Evolutionary conservation across 2,113 vertebrate species (phyloP), one percentile per base, ranked within the genome.

Genomic region (Cyanoderma ruficeps): DNA sequence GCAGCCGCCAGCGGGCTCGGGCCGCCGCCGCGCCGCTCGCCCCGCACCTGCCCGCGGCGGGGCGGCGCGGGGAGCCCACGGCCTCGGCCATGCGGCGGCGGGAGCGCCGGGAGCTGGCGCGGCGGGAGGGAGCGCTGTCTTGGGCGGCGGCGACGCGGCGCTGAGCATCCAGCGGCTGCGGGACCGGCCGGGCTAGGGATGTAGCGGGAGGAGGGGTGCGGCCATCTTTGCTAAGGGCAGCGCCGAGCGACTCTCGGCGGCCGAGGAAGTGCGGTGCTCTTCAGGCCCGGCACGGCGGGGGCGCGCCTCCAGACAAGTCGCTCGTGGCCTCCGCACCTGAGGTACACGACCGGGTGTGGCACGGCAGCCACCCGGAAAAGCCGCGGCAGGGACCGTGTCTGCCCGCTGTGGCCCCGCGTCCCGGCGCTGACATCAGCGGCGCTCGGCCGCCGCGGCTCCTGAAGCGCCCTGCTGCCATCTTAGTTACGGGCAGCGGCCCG

Each of bases 221-320:
- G 85, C 94, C 96, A 97, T 96, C 68, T 97, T 97, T 89, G 47
- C 15, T 86, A 44, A n/a, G 94, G 83, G 90, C 95, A 88, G 20
- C 25, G 17, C 22, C 27, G 20, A 16, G 30, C 9, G 15, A 3
- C 20, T 8, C 18, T 46, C 17, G n/a, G 21, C 21, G 5, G 22
- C 21, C 21, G 17, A 10, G 28, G 14, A 28, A 14, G 35, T 3
- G 17, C 22, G 7, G 12, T 3, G 30, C 8, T 42, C 2, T 46
- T 25, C 11, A 6, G 85, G 65, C 18, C 16, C 37, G 6, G 35
- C 2, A 24, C 37, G 15, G 19, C 20, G 6, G 18, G 22, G 22
- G 5, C 7, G 46, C 35, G 8, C 20, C 56, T 61, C 8, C 9
- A 0, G 8, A 7, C 23, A 17, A 16, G 15, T 13, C 10, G 21